Percentiles rank a stretch among this genome's conserved stretches.
These are phyloP conservation scores for Leuciscus waleckii DNA, from an alignment of 2,797 vertebrate genomes.

Conservation along the genomic window DNA sequence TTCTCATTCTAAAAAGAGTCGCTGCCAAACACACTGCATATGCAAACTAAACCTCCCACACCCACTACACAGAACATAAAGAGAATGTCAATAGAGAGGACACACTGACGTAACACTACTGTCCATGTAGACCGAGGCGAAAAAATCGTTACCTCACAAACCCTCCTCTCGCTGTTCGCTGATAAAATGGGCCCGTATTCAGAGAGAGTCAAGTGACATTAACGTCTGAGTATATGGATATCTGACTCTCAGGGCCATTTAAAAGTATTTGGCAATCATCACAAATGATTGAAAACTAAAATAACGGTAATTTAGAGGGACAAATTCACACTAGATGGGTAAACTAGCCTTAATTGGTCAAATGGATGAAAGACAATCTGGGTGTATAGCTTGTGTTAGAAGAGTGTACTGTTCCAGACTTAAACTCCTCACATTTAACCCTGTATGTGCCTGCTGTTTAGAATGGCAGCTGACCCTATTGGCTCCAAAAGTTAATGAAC, in stretches of 20 bases:
- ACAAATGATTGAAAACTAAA: background rate
- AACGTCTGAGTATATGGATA: background rate
- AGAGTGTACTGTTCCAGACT: slow-evolving; percentile 10
- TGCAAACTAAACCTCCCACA: slow-evolving; percentile 24
- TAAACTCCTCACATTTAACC: slow-evolving; percentile 17
- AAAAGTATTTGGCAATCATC: background rate
- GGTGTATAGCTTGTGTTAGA: background rate
- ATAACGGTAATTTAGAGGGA: background rate
- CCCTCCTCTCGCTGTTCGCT: slow-evolving; percentile 18
- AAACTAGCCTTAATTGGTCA: slow-evolving; percentile 1
- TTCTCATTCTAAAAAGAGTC: slow-evolving; percentile 21
- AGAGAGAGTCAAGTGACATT: background rate
- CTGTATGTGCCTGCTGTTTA: background rate
- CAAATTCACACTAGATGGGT: background rate
- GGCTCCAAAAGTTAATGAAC: background rate
- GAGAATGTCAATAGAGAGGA: slow-evolving; percentile 58
- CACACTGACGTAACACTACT: slow-evolving; percentile 48
- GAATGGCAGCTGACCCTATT: background rate
- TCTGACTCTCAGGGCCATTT: background rate
- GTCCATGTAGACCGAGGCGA: slow-evolving; percentile 41
- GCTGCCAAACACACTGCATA: slow-evolving; percentile 35
- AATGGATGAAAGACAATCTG: slow-evolving; percentile 14
- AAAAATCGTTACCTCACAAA: slow-evolving; percentile 52
- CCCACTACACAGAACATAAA: slow-evolving; percentile 44
- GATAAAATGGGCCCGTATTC: slow-evolving; percentile 25